Evolutionary conservation across 2,888 invertebrate genomes (phyloP).

Genomic region (Ametastegia equiseti): DNA sequence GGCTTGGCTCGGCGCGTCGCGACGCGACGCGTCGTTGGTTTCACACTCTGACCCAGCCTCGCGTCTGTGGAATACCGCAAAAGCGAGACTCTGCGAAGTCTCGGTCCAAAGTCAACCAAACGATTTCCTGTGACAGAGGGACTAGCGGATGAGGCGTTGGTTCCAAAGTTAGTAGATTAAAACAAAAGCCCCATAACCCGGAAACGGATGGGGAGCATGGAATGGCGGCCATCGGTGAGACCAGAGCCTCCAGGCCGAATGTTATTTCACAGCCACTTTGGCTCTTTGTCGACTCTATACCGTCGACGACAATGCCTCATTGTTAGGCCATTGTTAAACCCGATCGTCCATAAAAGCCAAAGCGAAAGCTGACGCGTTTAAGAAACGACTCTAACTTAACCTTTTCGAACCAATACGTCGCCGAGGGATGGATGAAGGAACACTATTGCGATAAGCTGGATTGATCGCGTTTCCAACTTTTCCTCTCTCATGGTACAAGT

Average conservation of each 20-base stretch:
- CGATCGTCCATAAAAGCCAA: slow-evolving; percentile 40
- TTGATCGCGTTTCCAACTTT: background rate
- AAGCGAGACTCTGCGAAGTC: background rate
- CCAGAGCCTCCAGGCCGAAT: slow-evolving; percentile 17
- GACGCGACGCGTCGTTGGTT: slow-evolving; percentile 19
- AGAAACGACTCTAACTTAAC: slow-evolving; percentile 7
- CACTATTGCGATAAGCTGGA: background rate
- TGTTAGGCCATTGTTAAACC: slow-evolving; percentile 43
- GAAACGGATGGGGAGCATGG: background rate
- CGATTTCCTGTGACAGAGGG: background rate
- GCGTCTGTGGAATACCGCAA: background rate
- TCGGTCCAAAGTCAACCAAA: background rate
- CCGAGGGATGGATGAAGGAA: background rate
- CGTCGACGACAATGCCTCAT: slow-evolving; percentile 39
- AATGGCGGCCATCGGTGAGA: background rate
- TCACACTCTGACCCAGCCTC: background rate
- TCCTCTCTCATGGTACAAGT: background rate
- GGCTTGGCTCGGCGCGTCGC: slow-evolving; percentile 15
- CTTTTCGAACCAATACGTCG: background rate
- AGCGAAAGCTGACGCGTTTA: slow-evolving; percentile 18
- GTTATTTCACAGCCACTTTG: slow-evolving; percentile 42
- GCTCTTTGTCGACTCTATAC: slow-evolving; percentile 37
- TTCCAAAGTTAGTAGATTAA: slow-evolving; percentile 14
- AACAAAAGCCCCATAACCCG: slow-evolving; percentile 17
- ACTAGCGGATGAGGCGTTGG: slow-evolving; percentile 5